These are phyloP conservation scores for Onychomys arenicola DNA, from an alignment of 2,797 vertebrate species.

Conservation along the genomic window DNA sequence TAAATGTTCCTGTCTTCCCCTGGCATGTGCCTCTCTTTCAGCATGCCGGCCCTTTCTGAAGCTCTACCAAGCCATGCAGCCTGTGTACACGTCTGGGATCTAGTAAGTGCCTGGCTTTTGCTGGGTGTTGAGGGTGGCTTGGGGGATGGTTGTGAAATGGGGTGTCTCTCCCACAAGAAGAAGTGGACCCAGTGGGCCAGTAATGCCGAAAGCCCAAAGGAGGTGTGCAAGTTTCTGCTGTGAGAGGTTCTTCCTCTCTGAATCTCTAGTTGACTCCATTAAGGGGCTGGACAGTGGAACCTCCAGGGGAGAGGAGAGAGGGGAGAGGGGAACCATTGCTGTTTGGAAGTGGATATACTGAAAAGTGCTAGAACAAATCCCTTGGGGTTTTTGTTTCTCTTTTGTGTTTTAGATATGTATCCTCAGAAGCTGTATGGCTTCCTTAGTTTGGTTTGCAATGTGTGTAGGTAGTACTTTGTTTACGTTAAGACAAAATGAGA, in stretches of 20 bases:
- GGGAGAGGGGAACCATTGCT: accelerated
- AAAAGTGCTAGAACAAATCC: accelerated
- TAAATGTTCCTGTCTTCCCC: not conserved
- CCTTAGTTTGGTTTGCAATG: too few relatives aligned
- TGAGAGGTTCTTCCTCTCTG: not conserved
- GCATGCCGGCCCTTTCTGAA: constrained; percentile 95
- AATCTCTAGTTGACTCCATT: not conserved
- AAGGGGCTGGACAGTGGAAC: not conserved
- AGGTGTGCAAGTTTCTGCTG: not conserved
- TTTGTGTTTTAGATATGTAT: not conserved
- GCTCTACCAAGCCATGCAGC: constrained; percentile 97
- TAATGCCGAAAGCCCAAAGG: not conserved
- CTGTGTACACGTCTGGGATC: constrained; percentile 95
- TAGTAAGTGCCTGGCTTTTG: constrained; percentile 91
- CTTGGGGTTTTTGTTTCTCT: accelerated
- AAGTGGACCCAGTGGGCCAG: accelerated
- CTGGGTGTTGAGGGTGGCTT: not conserved
- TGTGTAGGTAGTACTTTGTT: not conserved
- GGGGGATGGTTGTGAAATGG: not conserved
- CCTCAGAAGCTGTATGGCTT: not conserved
- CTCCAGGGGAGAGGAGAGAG: not conserved
- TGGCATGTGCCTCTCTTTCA: constrained; percentile 80
- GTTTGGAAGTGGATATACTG: accelerated
- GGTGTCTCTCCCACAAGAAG: not conserved
- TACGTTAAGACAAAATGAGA: not conserved